Base-by-base conservation (phyloP, 2,797 vertebrate species). In the Sebastiscus albofasciatus region DNA sequence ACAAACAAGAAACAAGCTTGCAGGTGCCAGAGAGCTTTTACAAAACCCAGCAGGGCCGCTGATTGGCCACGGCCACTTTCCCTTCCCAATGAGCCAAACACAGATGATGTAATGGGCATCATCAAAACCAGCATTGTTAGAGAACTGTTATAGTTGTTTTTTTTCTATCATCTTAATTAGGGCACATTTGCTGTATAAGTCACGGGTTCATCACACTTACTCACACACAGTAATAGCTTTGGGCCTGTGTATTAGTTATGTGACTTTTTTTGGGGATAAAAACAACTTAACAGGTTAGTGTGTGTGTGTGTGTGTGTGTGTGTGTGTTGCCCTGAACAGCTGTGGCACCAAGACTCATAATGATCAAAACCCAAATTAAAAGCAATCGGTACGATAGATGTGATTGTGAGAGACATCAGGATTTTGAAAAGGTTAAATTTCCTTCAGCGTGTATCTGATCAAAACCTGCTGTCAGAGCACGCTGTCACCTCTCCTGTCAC, bases 61-160 rank as follows among this genome's bases (percentile, higher is more conserved):
- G 72, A 86, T 77, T 77, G 70, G 59, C 56, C 36, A 22, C 22
- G 29, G 55, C 27, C 71, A 67, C 69, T 79, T 89, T 84, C 60
- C 73, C 54, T 62, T 76, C 24, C 52, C 77, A 79, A 29, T 54
- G 66, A 90, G 64, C 58, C 84, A 74, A 78, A 66, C 39, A 66
- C 67, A 60, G 81, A 80, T 77, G 79, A 80, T 84, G 75, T 82
- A 80, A 86, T 76, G 49, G 29, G 33, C 70, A 76, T 52, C 39
- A 77, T 88, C 55, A 78, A 75, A 87, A 70, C 29, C 56, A 76
- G 54, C 39, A 72, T 77, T 87, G 83, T 82, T 54, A 31, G 18
- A 52, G 39, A 29, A 76, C 49, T n/a, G 54, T 66, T 34, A 62
- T 14, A 39, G 29, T 69, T 62, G 0, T 79, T 66, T 65, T 39